A percentile compares a stretch with the other conserved stretches of the same genome.
These are phyloP conservation scores for Hippocampus comes DNA, from an alignment of 2,113 vertebrate genomes.

Conservation along the genomic window DNA sequence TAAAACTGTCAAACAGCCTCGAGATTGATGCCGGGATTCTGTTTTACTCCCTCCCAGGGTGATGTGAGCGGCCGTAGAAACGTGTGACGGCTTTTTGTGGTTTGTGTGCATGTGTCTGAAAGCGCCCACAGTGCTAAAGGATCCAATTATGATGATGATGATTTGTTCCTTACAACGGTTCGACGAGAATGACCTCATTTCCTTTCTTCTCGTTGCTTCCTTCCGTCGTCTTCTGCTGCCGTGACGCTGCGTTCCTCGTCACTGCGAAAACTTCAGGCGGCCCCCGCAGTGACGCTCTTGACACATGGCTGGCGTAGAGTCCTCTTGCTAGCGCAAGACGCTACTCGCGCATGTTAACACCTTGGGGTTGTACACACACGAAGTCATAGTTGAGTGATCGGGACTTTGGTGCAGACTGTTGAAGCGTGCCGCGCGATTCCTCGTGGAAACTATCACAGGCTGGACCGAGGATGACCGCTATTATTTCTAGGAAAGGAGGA, in stretches of 20 bases:
- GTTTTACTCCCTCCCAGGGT: conserved; percentile 34
- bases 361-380: conserved; percentile 8
- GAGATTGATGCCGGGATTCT: conserved; percentile 58
- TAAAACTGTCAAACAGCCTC: conserved; percentile 57
- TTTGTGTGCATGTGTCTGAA: not conserved
- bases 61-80: conserved; percentile 20
- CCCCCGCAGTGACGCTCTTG: conserved; percentile 53
- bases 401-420: conserved; percentile 21
- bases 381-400: conserved; percentile 24
- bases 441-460: not conserved
- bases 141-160: conserved; percentile 70
- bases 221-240: conserved; percentile 43
- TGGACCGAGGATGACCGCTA: conserved; percentile 1
- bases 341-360: conserved; percentile 33
- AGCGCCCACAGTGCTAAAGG: conserved; percentile 57
- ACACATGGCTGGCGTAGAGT: conserved; percentile 36
- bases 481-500: conserved; percentile 29
- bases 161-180: conserved; percentile 66
- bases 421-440: conserved; percentile 21
- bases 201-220: conserved; percentile 10
- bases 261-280: conserved; percentile 60
- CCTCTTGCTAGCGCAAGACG: conserved; percentile 14
- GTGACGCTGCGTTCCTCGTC: conserved; percentile 59
- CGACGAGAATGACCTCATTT: conserved; percentile 73
- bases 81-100: conserved; percentile 34